These are phyloP conservation scores for Alsophila aescularia DNA, from an alignment of 2,888 invertebrate genomes.

Conservation along the genomic window DNA sequence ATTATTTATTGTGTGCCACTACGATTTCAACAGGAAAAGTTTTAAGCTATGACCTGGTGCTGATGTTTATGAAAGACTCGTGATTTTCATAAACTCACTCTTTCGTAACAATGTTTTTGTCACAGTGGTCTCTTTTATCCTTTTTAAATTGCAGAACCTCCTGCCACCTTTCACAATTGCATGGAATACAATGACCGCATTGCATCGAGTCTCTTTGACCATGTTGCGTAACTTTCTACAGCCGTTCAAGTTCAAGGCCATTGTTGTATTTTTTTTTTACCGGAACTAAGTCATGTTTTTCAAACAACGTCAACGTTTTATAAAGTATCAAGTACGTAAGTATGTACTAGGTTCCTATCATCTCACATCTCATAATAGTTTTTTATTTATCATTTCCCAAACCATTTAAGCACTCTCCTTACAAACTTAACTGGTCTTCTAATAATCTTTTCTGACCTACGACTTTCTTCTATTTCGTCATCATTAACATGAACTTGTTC, in stretches of 20 bases:
- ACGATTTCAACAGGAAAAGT: no score
- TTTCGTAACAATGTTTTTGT: no score
- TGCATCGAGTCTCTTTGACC: background rate
- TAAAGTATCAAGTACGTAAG: no score
- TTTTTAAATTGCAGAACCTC: background rate
- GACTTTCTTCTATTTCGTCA: constrained; percentile 70
- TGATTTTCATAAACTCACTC: no score
- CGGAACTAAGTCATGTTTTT: background rate
- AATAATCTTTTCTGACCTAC: constrained; percentile 52
- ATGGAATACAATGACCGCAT: background rate
- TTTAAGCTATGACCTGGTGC: no score
- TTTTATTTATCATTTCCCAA: constrained; percentile 41
- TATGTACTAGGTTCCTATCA: no score
- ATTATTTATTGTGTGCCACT: no score
- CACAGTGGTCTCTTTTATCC: background rate
- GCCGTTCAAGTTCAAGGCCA: constrained; percentile 15
- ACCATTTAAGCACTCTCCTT: constrained; percentile 57
- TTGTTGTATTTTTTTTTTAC: background rate
- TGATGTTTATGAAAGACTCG: no score
- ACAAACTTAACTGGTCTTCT: constrained; percentile 45
- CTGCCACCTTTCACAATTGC: background rate
- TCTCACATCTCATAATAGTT: no score
- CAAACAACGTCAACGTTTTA: background rate
- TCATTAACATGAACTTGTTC: constrained; percentile 50
- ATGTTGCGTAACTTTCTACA: background rate